Percentiles rank a stretch among this genome's conserved stretches.
Conservation (phyloP, 2,113 vertebrate genomes). For the Hydrochoerus hydrochaeris region DNA sequence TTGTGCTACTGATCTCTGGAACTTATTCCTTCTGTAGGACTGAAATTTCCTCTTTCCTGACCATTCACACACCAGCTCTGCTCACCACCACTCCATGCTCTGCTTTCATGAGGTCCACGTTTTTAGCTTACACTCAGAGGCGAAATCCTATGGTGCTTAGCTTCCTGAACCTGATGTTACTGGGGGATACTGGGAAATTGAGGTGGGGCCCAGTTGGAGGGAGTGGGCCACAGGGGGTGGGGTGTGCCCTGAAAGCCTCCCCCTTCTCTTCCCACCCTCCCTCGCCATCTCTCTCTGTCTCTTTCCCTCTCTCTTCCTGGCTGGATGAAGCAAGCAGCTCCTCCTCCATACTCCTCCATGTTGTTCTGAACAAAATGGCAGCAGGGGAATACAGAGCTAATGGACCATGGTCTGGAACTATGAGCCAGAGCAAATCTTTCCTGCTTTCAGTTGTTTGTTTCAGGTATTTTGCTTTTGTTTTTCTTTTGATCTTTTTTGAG, state of each 20-base stretch:
- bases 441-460: not conserved
- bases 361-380: not conserved
- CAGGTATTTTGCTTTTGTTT: not conserved
- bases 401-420: not conserved
- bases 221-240: no score
- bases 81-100: not conserved
- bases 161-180: not conserved
- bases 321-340: not conserved
- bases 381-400: not conserved
- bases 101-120: not conserved
- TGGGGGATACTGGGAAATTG: no score
- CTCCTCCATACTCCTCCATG: not conserved
- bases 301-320: not conserved
- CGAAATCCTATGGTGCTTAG: not conserved
- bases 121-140: not conserved
- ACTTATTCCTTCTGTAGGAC: not conserved
- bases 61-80: not conserved
- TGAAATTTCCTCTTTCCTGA: not conserved
- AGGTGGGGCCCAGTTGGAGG: no score
- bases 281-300: not conserved
- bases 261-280: no score
- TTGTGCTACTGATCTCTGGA: not conserved
- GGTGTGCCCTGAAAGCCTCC: not conserved
- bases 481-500: no score
- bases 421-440: not conserved